Percentiles rank a stretch among this genome's conserved stretches.
Conservation (phyloP, 1,140 invertebrate genomes). For the Drosophila ogumai region DNA sequence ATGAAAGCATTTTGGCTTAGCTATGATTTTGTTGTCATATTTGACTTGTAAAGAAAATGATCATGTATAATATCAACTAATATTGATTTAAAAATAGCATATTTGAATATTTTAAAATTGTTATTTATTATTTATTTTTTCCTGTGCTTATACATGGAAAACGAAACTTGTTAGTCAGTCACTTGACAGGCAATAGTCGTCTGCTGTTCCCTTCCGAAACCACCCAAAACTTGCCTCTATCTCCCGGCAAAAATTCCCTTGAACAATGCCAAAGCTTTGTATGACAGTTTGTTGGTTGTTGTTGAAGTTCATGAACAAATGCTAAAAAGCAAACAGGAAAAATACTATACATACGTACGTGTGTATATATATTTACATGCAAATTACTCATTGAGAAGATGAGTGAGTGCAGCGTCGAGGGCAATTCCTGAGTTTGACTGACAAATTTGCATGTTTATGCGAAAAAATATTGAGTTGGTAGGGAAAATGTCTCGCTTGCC, state of each 20-base stretch:
- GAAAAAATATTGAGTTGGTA: conserved; percentile 69
- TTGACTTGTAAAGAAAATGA: no score
- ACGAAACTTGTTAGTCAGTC: conserved; percentile 63
- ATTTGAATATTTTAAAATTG: no score
- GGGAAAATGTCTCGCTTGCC: conserved; percentile 61
- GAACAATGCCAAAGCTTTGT: conserved; percentile 67
- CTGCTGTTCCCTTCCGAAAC: conserved; percentile 10
- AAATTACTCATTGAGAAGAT: conserved; percentile 72
- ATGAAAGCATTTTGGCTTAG: no score
- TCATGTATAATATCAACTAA: no score
- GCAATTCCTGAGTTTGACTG: conserved; percentile 27
- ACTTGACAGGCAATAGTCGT: conserved; percentile 58
- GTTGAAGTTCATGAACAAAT: conserved; percentile 73
- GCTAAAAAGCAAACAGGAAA: conserved; percentile 47
- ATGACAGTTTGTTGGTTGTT: conserved; percentile 35
- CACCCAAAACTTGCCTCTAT: background rate
- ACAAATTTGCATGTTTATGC: conserved; percentile 79
- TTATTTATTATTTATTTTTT: background rate
- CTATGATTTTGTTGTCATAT: no score
- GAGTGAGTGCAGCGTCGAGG: conserved; percentile 55
- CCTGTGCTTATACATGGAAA: conserved; percentile 16
- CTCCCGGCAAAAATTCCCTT: conserved; percentile 16
- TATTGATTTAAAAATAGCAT: no score
- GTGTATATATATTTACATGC: conserved; percentile 67
- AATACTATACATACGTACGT: conserved; percentile 39